Evolutionary conservation across 1,140 invertebrate species (phyloP).

Genomic region (Archivesica marissinica): DNA sequence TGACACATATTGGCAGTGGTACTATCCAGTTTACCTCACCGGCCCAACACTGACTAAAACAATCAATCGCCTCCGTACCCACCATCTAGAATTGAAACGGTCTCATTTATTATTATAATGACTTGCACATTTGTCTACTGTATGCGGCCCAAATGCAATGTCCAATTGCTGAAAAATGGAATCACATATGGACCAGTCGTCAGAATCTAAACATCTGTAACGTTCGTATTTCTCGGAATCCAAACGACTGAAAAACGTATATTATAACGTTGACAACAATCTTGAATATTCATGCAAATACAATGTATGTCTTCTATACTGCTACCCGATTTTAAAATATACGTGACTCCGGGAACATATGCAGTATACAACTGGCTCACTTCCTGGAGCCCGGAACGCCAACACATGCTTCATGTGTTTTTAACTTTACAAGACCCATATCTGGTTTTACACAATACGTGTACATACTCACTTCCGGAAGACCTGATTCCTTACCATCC

Average conservation of each 20-base stretch:
- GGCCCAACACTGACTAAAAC: background rate
- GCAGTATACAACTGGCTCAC: background rate
- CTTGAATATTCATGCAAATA: background rate
- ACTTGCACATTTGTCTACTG: background rate
- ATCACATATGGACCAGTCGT: slow-evolving; percentile 18
- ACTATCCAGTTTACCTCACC: background rate
- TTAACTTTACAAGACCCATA: background rate
- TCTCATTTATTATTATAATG: background rate
- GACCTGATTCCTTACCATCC: background rate
- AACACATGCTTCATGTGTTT: background rate
- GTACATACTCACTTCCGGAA: background rate
- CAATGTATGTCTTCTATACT: background rate
- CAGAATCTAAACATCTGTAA: background rate
- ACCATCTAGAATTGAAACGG: background rate
- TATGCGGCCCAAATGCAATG: background rate
- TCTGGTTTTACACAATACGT: background rate
- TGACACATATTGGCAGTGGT: background rate
- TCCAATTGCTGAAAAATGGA: background rate
- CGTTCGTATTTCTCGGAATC: background rate
- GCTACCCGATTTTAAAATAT: slow-evolving; percentile 18
- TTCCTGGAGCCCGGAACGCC: background rate
- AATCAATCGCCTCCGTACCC: background rate
- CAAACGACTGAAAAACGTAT: background rate
- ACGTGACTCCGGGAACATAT: background rate
- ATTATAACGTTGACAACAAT: background rate